Conservation (phyloP, 2,113 vertebrate species). For the Peromyscus californicus region DNA sequence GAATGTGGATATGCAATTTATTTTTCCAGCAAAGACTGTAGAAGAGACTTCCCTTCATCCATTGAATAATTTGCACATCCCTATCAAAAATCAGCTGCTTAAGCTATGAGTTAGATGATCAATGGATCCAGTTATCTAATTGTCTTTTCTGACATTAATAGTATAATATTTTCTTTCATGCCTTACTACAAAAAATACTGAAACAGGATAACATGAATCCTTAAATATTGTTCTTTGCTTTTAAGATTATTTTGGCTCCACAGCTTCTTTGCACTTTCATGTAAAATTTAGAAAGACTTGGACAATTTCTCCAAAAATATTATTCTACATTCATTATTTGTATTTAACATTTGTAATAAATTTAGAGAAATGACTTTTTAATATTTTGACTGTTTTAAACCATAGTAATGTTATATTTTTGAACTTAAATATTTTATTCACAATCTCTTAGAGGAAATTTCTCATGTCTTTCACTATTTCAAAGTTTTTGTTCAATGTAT, state of each 20-base stretch:
- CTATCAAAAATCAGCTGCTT: constrained; percentile 2
- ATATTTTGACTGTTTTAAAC: background rate
- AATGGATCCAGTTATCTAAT: background rate
- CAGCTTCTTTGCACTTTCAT: background rate
- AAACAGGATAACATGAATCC: background rate
- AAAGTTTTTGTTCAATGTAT: background rate
- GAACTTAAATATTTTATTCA: background rate
- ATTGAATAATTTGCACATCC: background rate
- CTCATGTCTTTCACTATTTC: background rate
- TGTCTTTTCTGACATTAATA: constrained; percentile 15
- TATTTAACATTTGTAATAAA: background rate
- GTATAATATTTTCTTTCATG: background rate
- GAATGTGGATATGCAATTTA: background rate
- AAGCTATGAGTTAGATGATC: background rate
- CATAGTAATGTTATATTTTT: background rate
- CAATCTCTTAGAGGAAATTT: background rate
- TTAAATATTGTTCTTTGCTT: constrained; percentile 29
- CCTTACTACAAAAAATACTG: background rate
- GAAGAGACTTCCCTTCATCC: background rate
- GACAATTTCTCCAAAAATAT: background rate
- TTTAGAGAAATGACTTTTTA: background rate
- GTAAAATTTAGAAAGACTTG: background rate
- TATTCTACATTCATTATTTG: background rate
- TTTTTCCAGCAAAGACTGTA: background rate
- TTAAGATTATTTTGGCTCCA: background rate